Base-by-base conservation (phyloP, 2,113 vertebrate genomes). In the Ictalurus furcatus region DNA sequence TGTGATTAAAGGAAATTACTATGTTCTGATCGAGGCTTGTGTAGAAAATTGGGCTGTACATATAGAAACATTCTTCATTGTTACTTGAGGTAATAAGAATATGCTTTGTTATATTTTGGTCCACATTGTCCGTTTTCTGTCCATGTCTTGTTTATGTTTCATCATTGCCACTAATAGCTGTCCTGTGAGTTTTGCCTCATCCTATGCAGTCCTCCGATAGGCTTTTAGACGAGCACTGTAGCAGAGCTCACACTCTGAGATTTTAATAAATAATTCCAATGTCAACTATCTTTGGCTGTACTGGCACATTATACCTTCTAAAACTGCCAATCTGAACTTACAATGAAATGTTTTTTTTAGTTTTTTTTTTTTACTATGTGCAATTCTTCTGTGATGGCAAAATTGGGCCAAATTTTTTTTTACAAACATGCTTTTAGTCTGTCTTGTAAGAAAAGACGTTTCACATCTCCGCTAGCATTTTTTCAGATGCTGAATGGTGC, bases 401-500 rank as follows among this genome's bases (percentile, higher is more conserved):
- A 76, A 76, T 12, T 23, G 19, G 34, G 34, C 19, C 73, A 44
- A 21, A 9, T 40, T 40, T 17, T 48, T 48, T 48, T 48, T 48
- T 78, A 48, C 40, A 78, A 78, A 52, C 44, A 78, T 11, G 4
- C 4, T 25, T 79, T 61, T 61, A 37, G 19, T 37, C 28, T 37
- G 11, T 9, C 16, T 9, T 12, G n/a, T 58, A 8, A 34, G 19
- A 80, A 78, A 25, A 65, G 37, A 74, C 7, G 19, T 28, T 84
- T 74, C 44, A 40, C 19, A 23, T 89, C 54, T 69, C 9, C 81
- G 73, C 69, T 13, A 14, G 52, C 52, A 54, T 58, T 58, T 58
- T 56, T 58, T 58, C 56, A 88, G 67, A 82, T 69, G 48, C n/a
- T 40, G 78, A 61, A 90, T 34, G 52, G 40, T 40, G 79, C 63